A percentile compares a stretch with the other conserved stretches of the same genome.
Conservation (phyloP, 2,113 vertebrate genomes). For the Oreocharis arfaki region DNA sequence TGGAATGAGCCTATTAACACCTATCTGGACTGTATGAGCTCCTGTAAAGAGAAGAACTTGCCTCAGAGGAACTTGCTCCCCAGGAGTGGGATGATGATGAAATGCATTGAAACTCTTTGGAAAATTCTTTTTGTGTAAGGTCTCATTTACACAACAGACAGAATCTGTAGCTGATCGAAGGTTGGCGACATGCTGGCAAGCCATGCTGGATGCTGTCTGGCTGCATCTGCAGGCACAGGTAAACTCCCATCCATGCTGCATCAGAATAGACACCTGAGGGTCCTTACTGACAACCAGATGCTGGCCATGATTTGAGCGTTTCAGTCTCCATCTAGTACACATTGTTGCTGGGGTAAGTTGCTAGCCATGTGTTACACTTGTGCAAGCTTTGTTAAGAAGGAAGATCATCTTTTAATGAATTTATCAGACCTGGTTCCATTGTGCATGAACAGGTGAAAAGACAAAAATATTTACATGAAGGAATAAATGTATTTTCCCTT, state of each 20-base stretch:
- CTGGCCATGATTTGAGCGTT: background rate
- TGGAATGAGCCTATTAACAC: background rate
- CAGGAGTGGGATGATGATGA: background rate
- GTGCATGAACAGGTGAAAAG: background rate
- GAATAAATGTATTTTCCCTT: background rate
- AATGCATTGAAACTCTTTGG: background rate
- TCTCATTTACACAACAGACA: background rate
- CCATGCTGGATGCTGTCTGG: background rate
- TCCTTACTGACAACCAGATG: background rate
- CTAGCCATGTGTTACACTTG: background rate
- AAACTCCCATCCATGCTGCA: background rate
- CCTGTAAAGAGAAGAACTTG: background rate
- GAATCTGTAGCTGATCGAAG: background rate
- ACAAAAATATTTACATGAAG: background rate
- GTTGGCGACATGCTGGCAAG: background rate
- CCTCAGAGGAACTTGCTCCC: background rate
- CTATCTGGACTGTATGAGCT: background rate
- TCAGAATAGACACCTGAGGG: background rate
- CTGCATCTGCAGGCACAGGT: background rate
- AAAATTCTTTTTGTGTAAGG: background rate
- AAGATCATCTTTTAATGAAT: background rate
- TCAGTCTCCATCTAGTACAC: background rate
- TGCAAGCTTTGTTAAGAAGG: background rate
- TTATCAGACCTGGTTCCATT: background rate
- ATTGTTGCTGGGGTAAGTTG: background rate